Conservation (phyloP, 2,888 invertebrate species). For the Tetranychus truncatus region DNA sequence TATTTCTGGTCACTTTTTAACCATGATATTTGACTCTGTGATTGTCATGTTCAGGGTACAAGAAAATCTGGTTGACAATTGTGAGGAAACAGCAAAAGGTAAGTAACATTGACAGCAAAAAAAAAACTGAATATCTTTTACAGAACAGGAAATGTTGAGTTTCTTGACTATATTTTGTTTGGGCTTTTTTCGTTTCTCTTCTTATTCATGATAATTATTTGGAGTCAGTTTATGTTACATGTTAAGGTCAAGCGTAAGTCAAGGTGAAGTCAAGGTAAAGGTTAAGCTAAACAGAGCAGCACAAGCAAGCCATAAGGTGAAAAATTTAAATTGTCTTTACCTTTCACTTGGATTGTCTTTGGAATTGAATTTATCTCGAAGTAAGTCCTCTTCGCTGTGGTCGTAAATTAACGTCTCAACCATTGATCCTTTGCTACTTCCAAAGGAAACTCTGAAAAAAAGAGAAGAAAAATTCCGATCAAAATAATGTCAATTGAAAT, state of each 20-base stretch:
- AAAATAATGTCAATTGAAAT: not conserved
- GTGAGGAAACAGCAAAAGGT: no score
- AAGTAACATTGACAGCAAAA: no score
- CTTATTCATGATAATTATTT: no score
- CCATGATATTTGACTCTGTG: not conserved
- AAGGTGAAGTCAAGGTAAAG: no score
- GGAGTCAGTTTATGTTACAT: no score
- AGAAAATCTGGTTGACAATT: not conserved
- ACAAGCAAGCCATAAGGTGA: no score
- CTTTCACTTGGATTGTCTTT: not conserved
- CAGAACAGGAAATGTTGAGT: no score
- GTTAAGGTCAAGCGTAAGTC: no score
- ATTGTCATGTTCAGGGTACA: not conserved
- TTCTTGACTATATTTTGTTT: no score
- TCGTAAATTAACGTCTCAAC: slow-evolving; percentile 81
- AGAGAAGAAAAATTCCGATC: slow-evolving; percentile 6
- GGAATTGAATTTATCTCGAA: not conserved
- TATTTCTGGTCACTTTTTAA: not conserved
- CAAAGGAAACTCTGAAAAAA: slow-evolving; percentile 64
- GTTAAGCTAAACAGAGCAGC: no score
- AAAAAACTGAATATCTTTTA: no score
- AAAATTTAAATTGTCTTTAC: not conserved
- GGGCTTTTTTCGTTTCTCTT: no score
- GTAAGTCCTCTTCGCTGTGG: slow-evolving; percentile 36
- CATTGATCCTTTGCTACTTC: slow-evolving; percentile 83